These are phyloP conservation scores for Sebastes schlegelii DNA, from an alignment of 2,113 vertebrate species.

Conservation along the genomic window DNA sequence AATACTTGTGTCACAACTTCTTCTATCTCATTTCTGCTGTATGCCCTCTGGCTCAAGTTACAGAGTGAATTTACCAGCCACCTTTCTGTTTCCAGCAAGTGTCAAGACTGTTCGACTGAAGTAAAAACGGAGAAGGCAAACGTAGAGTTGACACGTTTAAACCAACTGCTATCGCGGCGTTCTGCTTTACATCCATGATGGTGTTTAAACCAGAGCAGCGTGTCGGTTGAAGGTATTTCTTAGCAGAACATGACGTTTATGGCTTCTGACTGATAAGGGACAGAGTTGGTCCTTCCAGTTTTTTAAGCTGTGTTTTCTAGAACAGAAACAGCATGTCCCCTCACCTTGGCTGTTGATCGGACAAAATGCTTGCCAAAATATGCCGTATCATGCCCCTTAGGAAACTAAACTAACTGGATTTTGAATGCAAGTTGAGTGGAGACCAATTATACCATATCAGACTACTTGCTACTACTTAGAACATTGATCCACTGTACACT, in stretches of 20 bases:
- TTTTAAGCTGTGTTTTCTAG: background rate
- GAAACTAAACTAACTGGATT: background rate
- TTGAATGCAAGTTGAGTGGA: background rate
- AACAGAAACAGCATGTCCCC: background rate
- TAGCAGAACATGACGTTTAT: background rate
- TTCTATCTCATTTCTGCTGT: background rate
- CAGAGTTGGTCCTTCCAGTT: background rate
- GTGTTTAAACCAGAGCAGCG: background rate
- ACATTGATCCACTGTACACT: background rate
- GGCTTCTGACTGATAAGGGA: background rate
- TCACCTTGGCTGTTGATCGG: background rate
- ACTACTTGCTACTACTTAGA: background rate
- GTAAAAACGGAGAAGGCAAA: background rate
- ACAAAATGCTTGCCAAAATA: background rate
- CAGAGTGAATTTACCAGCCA: background rate
- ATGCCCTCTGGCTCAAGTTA: background rate
- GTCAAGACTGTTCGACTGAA: background rate
- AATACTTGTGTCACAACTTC: background rate
- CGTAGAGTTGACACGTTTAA: constrained; percentile 2
- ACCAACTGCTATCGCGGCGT: background rate
- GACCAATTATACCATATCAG: no score
- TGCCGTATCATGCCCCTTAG: background rate
- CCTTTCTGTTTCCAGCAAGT: background rate
- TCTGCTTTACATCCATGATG: background rate
- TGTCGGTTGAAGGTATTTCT: background rate